These are phyloP conservation scores for Meteorus cinctellus DNA, from an alignment of 2,888 invertebrate genomes.

Conservation along the genomic window DNA sequence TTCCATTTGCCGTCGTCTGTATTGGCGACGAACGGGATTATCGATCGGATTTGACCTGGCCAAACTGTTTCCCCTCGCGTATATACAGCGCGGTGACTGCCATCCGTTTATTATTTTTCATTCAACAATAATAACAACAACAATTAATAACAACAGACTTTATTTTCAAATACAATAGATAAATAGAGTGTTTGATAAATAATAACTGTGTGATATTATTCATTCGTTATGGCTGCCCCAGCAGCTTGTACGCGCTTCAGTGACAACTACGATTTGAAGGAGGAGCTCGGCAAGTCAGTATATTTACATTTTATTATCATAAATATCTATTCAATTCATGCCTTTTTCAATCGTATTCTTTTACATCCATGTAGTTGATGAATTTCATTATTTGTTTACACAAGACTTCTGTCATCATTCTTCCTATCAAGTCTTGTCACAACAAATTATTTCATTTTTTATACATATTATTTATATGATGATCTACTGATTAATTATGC, in stretches of 20 bases:
- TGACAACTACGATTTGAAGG: slow-evolving; percentile 99
- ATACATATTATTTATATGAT: slow-evolving; percentile 16
- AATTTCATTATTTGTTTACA: too few species aligned
- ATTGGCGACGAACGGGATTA: slow-evolving; percentile 52
- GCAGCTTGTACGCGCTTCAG: slow-evolving; percentile 97
- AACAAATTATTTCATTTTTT: too few species aligned
- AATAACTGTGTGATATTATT: slow-evolving; percentile 38
- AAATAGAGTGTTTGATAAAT: slow-evolving; percentile 20
- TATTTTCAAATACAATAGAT: slow-evolving; percentile 34
- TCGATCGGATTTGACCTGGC: slow-evolving; percentile 71
- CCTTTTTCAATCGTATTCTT: too few species aligned
- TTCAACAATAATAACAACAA: not conserved
- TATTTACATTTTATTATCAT: slow-evolving; percentile 16
- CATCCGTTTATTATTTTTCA: not conserved
- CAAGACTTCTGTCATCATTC: too few species aligned
- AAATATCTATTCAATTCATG: too few species aligned
- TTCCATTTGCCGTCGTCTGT: slow-evolving; percentile 7
- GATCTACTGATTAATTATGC: slow-evolving; percentile 7
- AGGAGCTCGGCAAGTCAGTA: slow-evolving; percentile 99
- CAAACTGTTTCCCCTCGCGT: slow-evolving; percentile 53
- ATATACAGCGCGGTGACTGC: slow-evolving; percentile 17
- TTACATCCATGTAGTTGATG: too few species aligned
- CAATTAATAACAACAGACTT: slow-evolving; percentile 21
- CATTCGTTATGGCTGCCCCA: slow-evolving; percentile 86
- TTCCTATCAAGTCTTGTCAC: too few species aligned